A percentile compares a stretch with the other conserved stretches of the same genome.
These are phyloP conservation scores for Steromphala cineraria DNA, from an alignment of 2,888 invertebrate species.

Conservation along the genomic window DNA sequence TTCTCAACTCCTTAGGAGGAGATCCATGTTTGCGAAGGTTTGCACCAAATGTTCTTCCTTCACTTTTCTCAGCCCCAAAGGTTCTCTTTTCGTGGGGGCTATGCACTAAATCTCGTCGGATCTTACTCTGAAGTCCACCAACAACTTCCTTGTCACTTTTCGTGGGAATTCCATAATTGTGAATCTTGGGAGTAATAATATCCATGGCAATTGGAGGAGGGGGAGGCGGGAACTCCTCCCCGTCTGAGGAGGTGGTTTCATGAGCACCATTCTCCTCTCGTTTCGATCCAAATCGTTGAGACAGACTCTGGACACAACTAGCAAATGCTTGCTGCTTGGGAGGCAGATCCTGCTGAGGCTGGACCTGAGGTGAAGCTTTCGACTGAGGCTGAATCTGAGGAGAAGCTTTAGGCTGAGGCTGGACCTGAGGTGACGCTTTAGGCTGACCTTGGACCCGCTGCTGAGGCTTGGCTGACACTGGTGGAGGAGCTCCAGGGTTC, in stretches of 20 bases:
- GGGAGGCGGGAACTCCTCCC: constrained; percentile 71
- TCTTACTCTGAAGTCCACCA: neutral
- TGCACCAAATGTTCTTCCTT: constrained; percentile 17
- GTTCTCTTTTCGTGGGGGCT: neutral
- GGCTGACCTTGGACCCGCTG: neutral
- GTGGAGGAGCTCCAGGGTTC: neutral
- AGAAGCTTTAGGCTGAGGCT: neutral
- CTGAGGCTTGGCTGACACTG: constrained; percentile 20
- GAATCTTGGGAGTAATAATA: constrained; percentile 69
- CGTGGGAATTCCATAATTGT: constrained; percentile 67
- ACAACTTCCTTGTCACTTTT: constrained; percentile 46
- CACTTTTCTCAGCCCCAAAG: constrained; percentile 9
- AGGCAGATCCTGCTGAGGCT: constrained; percentile 28
- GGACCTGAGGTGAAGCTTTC: neutral
- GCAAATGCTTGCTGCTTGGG: constrained; percentile 72
- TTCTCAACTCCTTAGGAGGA: constrained; percentile 19
- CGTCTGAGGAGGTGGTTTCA: constrained; percentile 63
- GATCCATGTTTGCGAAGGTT: constrained; percentile 20
- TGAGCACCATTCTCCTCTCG: constrained; percentile 56
- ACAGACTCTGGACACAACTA: constrained; percentile 72
- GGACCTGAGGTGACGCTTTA: constrained; percentile 1
- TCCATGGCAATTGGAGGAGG: constrained; percentile 71
- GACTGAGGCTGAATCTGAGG: neutral
- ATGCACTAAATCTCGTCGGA: constrained; percentile 4
- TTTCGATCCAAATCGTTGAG: constrained; percentile 69